These are phyloP conservation scores for Dicerorhinus sumatrensis DNA, from an alignment of 2,113 vertebrate genomes.

Conservation along the genomic window DNA sequence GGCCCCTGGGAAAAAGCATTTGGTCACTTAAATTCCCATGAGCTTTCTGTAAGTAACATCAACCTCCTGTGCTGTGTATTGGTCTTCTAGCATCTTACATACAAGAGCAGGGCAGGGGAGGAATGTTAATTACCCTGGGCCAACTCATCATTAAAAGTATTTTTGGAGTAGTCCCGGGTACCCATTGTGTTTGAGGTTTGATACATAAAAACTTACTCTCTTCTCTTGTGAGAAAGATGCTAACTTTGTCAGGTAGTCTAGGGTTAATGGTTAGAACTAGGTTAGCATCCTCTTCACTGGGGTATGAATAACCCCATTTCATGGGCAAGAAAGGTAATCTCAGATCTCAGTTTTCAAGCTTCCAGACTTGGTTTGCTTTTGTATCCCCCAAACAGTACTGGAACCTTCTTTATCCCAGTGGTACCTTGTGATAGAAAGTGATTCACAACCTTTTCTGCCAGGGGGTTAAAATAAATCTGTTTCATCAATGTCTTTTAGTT, in stretches of 20 bases:
- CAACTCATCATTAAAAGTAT: constrained; percentile 54
- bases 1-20: neutral
- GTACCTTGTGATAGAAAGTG: neutral
- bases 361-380: neutral
- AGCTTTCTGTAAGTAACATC: neutral
- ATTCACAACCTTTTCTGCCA: constrained; percentile 4
- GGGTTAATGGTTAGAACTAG: neutral
- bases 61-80: neutral
- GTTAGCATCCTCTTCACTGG: neutral
- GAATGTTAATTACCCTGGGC: neutral
- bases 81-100: neutral
- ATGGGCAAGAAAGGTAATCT: neutral
- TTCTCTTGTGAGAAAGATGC: neutral
- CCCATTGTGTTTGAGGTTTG: constrained; percentile 44
- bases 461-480: constrained; percentile 71
- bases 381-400: neutral
- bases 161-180: constrained; percentile 59
- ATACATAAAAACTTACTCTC: neutral
- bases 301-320: neutral
- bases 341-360: neutral
- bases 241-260: neutral
- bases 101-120: neutral
- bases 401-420: neutral
- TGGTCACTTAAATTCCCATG: neutral
- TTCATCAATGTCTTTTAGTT: constrained; percentile 70